These are phyloP conservation scores for Champsocephalus esox DNA, from an alignment of 2,797 vertebrate genomes.

Conservation along the genomic window DNA sequence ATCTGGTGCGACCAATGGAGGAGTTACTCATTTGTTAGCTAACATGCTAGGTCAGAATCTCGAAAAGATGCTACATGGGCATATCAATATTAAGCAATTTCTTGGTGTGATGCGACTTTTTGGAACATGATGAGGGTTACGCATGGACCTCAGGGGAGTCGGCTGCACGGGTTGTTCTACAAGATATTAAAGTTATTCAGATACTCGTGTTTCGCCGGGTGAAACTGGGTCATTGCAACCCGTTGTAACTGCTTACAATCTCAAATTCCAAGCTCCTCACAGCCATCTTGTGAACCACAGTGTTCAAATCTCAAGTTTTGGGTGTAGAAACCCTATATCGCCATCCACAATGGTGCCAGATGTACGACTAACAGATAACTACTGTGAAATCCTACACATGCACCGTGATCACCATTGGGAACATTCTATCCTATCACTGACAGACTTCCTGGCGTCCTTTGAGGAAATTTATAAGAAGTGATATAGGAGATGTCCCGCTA, in stretches of 20 bases:
- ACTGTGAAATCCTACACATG: constrained; percentile 44
- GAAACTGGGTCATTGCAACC: constrained; percentile 21
- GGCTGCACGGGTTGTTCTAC: constrained; percentile 8
- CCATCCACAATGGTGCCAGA: constrained; percentile 21
- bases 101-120: not conserved
- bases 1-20: not conserved
- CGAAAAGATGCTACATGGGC: not conserved
- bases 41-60: not conserved
- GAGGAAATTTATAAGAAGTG: constrained; percentile 58
- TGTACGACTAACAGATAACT: constrained; percentile 40
- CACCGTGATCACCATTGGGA: constrained; percentile 34
- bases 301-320: constrained; percentile 20
- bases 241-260: constrained; percentile 16
- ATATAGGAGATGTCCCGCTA: constrained; percentile 55
- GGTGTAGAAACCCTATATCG: constrained; percentile 30
- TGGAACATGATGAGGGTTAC: not conserved
- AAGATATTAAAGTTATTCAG: constrained; percentile 4
- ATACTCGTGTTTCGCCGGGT: constrained; percentile 5
- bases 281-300: constrained; percentile 16
- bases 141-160: not conserved
- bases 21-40: not conserved
- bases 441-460: constrained; percentile 69
- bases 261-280: constrained; percentile 2
- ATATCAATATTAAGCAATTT: not conserved
- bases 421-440: constrained; percentile 47